These are phyloP conservation scores for Himalopsyche phryganea DNA, from an alignment of 1,140 invertebrate genomes.

Conservation along the genomic window DNA sequence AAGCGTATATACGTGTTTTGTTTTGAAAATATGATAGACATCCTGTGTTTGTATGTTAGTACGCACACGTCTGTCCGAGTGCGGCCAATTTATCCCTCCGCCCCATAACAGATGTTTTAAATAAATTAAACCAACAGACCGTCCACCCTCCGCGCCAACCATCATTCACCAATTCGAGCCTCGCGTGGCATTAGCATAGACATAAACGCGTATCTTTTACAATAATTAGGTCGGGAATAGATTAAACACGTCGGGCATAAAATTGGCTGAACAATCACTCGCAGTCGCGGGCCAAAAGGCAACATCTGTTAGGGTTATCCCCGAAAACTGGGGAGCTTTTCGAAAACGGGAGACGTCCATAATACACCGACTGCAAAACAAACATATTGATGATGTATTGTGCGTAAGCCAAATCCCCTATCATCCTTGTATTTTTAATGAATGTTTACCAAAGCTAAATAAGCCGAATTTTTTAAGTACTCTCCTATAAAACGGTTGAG, in stretches of 20 bases:
- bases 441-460: too few species aligned
- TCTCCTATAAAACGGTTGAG: too few species aligned
- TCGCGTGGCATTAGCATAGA: conserved; percentile 22
- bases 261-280: conserved; percentile 26
- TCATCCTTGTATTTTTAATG: too few species aligned
- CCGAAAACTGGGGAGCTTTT: background rate
- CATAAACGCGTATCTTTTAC: conserved; percentile 20
- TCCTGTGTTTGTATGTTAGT: too few species aligned
- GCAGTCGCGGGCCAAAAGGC: conserved; percentile 4
- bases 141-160: conserved; percentile 1
- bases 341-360: too few species aligned
- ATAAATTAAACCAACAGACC: conserved; percentile 11
- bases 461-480: too few species aligned
- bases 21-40: too few species aligned
- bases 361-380: too few species aligned
- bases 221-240: conserved; percentile 27
- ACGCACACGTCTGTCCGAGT: background rate
- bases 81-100: background rate
- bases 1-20: too few species aligned
- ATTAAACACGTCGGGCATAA: conserved; percentile 26
- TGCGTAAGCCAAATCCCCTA: too few species aligned
- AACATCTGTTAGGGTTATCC: conserved; percentile 20
- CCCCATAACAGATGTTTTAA: conserved; percentile 11
- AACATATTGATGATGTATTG: too few species aligned
- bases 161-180: conserved; percentile 5